These are phyloP conservation scores for Okamejei kenojei DNA, from an alignment of 2,797 vertebrate species.

Conservation along the genomic window DNA sequence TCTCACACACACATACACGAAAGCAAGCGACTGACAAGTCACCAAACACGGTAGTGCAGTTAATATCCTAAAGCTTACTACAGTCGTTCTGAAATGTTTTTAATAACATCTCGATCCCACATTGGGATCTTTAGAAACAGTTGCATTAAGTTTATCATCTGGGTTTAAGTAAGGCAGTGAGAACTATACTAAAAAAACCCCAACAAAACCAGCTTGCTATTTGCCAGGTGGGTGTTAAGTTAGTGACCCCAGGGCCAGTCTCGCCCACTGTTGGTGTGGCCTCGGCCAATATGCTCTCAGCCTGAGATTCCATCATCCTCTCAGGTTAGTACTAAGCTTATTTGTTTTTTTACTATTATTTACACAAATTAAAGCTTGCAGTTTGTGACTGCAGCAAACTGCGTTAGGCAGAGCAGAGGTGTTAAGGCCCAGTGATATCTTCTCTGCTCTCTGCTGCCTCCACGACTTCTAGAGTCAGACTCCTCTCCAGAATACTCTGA, in stretches of 20 bases:
- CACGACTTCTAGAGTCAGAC: conserved; percentile 69
- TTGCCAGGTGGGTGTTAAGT: conserved; percentile 58
- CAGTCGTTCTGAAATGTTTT: conserved; percentile 57
- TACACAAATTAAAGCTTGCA: conserved; percentile 59
- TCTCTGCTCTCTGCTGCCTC: conserved; percentile 66
- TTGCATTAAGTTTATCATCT: conserved; percentile 69
- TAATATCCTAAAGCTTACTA: conserved; percentile 73
- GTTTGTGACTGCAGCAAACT: conserved; percentile 68
- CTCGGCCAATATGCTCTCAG: conserved; percentile 63
- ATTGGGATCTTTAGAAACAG: conserved; percentile 62
- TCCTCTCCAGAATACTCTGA: conserved; percentile 73
- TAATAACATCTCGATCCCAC: conserved; percentile 56
- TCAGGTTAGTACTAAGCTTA: conserved; percentile 62
- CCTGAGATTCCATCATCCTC: conserved; percentile 57
- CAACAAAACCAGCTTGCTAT: conserved; percentile 65
- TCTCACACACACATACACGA: conserved; percentile 44
- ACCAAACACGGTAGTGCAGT: conserved; percentile 71
- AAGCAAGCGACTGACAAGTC: conserved; percentile 72
- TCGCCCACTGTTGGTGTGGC: too few relatives aligned
- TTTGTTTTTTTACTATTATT: conserved; percentile 59
- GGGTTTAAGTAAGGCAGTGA: conserved; percentile 77
- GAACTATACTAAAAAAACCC: conserved; percentile 62
- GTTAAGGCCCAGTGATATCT: conserved; percentile 76
- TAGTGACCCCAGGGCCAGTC: conserved; percentile 45
- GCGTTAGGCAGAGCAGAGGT: conserved; percentile 73